Evolutionary conservation across 2,888 invertebrate genomes (phyloP), one percentile per base, ranked within the genome.

Genomic region (Phlogophora meticulosa): DNA sequence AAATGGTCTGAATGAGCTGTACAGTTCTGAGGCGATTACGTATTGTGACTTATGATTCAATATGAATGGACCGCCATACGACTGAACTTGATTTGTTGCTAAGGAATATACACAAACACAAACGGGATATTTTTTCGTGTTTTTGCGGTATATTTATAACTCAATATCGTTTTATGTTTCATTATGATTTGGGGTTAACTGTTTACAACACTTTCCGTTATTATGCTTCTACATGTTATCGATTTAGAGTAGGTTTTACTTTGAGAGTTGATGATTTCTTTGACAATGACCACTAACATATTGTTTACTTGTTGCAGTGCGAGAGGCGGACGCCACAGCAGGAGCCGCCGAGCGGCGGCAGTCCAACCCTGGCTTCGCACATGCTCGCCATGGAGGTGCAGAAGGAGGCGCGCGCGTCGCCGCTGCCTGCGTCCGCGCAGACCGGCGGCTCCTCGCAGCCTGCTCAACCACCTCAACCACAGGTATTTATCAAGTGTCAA

Each of bases 351-450:
- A 92, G 94, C 90, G 90, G 92, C 90, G 92, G 93, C 83, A 94
- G 95, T 89, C 93, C 93, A 52, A 91, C 89, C 69, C 88, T 94
- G 81, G 90, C 90, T 81, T 82, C 88, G 45, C 92, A 94, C 68
- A 93, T 95, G 97, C 97, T 98, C 97, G 98, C 98, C 96, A 98
- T 98, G 98, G 98, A 98, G 96, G 97, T 98, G 91, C 97, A 97
- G 91, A 98, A 98, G 96, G 97, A 97, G 87, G 92, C 93, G 77
- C 93, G 94, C 55, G 93, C 94, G 53, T 95, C 94, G 58, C 95
- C 94, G 42, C 85, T 94, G 81, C 93, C 95, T 7, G 88, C 92
- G 62, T 85, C 89, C 45, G 89, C 92, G 71, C 94, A 93, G 85
- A 79, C 89, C 11, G 76, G 76, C 1, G 78, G 92, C 42, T 75